Base-by-base conservation (phyloP, 2,113 vertebrate species). In the Rhea pennata region DNA sequence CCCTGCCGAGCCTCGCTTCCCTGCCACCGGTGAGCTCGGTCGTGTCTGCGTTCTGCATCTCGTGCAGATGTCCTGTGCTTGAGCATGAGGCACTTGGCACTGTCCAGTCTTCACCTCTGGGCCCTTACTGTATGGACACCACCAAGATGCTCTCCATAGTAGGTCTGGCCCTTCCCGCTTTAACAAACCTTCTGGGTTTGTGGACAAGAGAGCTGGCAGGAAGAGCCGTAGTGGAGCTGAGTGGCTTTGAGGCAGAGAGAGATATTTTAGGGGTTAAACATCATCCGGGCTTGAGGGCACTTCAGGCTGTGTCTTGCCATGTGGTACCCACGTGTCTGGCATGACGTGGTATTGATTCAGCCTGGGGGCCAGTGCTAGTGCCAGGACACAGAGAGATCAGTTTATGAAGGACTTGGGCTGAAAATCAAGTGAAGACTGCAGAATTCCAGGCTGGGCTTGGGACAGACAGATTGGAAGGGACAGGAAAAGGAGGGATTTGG, bases 311-410 rank as follows among this genome's bases (percentile, higher is more conserved):
- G 58, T 27, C 56, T 65, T 69, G 74, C 97, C 96, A 88, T 93
- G 94, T 89, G 95, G 67, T 94, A 75, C 74, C 94, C 97, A 92
- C 87, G 65, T 97, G 96, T 79, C 88, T 61, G 72, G n/a, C 3
- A 10, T 96, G 90, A 95, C 10, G 26, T 46, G 78, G 56, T 40
- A 12, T 29, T 23, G 71, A 40, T 54, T 73, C 33, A 29, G 84
- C 97, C 81, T 1, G 23, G 20, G 40, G 93, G 33, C 27, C 40
- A 46, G 80, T 33, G 40, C 87, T 26, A 23, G 42, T 59, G 36
- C 81, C 9, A 5, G 50, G 70, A 76, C 91, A 90, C 71, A 82
- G 82, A 91, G 76, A 39, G 59, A 79, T 73, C 64, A 44, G 73
- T 94, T 94, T 80, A 50, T 54, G 53, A 74, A 24, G 86, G 11